phyloP scores from a whole-genome alignment of 2,888 invertebrate genomes.

The Hemicrepidius hirtus region DNA sequence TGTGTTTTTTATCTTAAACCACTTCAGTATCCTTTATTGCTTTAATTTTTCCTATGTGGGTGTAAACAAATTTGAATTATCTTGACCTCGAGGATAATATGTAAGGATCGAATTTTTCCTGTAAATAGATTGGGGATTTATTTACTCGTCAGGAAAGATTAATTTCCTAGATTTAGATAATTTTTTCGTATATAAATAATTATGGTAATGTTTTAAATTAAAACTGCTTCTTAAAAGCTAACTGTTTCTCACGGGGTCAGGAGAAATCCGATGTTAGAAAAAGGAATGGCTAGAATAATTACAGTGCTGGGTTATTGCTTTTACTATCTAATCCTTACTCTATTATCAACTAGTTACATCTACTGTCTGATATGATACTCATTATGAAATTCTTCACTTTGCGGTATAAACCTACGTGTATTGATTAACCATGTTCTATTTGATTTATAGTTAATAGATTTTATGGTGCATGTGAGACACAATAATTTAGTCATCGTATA shows the following conservation, averaged over 20 bases:
- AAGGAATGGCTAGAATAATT: conserved; percentile 25
- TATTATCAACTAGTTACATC: conserved; percentile 22
- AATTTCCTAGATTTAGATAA: too few species aligned
- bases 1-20: too few species aligned
- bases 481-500: conserved; percentile 16
- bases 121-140: too few species aligned
- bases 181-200: too few species aligned
- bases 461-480: conserved; percentile 16
- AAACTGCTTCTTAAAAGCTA: too few species aligned
- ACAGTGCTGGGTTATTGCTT: conserved; percentile 2
- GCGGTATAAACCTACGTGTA: background rate
- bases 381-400: conserved; percentile 5
- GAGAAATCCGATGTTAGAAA: conserved; percentile 25
- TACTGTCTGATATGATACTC: background rate
- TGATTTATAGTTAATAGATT: conserved; percentile 17
- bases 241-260: conserved; percentile 27
- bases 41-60: too few species aligned
- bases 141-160: too few species aligned
- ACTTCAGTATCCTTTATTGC: too few species aligned
- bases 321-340: conserved; percentile 4
- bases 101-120: too few species aligned
- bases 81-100: too few species aligned
- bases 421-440: background rate
- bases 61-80: too few species aligned
- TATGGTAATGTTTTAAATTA: too few species aligned